These are phyloP conservation scores for Struthio camelus DNA, from an alignment of 2,113 vertebrate species.

Conservation along the genomic window DNA sequence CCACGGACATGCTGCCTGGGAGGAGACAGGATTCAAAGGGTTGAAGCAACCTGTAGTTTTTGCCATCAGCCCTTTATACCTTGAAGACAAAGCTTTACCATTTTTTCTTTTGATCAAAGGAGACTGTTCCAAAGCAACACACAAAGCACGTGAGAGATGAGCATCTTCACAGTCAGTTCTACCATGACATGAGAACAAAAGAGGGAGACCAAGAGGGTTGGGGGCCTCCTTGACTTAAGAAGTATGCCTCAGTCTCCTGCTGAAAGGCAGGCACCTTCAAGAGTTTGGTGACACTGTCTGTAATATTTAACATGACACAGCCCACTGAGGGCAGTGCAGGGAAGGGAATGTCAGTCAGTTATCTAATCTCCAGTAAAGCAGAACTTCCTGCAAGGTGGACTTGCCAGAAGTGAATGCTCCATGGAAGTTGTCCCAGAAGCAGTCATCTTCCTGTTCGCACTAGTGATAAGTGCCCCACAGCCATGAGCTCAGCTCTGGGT, in stretches of 20 bases:
- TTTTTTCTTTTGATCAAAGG: background rate
- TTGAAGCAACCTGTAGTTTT: background rate
- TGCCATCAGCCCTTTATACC: background rate
- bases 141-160: background rate
- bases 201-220: background rate
- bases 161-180: background rate
- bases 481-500: background rate
- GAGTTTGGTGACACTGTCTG: background rate
- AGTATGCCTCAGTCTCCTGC: accelerated
- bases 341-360: background rate
- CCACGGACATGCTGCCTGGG: background rate
- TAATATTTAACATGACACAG: background rate
- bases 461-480: accelerated
- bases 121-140: background rate
- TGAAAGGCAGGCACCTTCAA: background rate
- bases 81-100: background rate
- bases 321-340: background rate
- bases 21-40: background rate
- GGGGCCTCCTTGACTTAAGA: background rate
- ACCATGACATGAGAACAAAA: background rate
- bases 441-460: background rate
- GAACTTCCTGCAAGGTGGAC: background rate
- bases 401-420: background rate
- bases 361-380: background rate
- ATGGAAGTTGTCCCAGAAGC: background rate